Conservation (phyloP, 2,113 vertebrate species). For the Oryzias woworae region DNA sequence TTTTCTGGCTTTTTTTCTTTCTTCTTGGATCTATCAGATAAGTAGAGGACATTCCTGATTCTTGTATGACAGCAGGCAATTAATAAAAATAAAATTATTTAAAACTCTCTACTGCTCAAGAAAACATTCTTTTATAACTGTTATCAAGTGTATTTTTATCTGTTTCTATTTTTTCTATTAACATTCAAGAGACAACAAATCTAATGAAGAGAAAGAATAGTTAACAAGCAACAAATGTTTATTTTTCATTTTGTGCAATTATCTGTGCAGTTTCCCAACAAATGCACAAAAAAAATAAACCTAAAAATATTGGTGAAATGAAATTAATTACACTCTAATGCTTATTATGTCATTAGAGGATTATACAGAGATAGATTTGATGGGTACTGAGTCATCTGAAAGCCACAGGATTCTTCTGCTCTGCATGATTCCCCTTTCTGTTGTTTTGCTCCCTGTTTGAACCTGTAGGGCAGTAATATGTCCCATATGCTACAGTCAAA, state of each 20-base stretch:
- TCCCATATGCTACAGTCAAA: slow-evolving; percentile 66
- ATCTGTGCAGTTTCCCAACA: slow-evolving; percentile 16
- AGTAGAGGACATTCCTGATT: slow-evolving; percentile 27
- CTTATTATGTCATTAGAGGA: slow-evolving; percentile 63
- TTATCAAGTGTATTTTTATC: background rate
- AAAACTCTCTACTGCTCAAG: too few relatives aligned
- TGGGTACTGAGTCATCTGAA: slow-evolving; percentile 43
- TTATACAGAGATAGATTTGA: slow-evolving; percentile 57
- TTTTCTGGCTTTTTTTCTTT: slow-evolving; percentile 37
- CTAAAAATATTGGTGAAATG: slow-evolving; percentile 34
- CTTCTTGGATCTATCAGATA: slow-evolving; percentile 37
- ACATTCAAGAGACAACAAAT: slow-evolving; percentile 6
- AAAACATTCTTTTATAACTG: too few relatives aligned
- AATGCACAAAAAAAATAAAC: slow-evolving; percentile 42
- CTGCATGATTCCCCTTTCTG: slow-evolving; percentile 26
- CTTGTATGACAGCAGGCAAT: slow-evolving; percentile 6
- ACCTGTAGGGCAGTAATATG: slow-evolving; percentile 57
- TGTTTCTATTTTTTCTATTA: background rate
- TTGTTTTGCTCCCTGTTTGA: slow-evolving; percentile 59
- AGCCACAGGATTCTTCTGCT: slow-evolving; percentile 42
- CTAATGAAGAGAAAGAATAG: slow-evolving; percentile 17
- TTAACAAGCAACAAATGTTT: slow-evolving; percentile 29
- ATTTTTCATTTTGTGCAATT: slow-evolving; percentile 31
- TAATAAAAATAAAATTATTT: too few relatives aligned
- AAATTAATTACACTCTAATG: slow-evolving; percentile 52